Percentiles rank a stretch among this genome's conserved stretches.
These are phyloP conservation scores for Chelonoidis abingdonii DNA, from an alignment of 2,113 vertebrate genomes.

Conservation along the genomic window DNA sequence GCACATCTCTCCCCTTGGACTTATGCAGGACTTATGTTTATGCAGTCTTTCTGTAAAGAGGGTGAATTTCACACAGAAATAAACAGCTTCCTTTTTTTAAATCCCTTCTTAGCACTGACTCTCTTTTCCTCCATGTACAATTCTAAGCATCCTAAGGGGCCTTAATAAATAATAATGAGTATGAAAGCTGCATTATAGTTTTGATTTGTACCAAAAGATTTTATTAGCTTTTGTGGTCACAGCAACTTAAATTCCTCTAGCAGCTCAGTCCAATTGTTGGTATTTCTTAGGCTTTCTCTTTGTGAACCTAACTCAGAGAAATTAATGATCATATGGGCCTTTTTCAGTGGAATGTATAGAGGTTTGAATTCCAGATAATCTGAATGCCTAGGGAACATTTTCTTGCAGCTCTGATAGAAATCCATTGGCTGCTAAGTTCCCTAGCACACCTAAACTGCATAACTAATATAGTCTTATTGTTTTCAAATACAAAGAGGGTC, in stretches of 20 bases:
- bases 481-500: not conserved
- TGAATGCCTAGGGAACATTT: not conserved
- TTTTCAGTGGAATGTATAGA: not conserved
- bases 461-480: not conserved
- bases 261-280: not conserved
- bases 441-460: not conserved
- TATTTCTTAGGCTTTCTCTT: not conserved
- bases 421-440: not conserved
- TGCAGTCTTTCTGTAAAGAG: not conserved
- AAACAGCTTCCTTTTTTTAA: not conserved
- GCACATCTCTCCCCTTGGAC: not conserved
- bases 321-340: not conserved
- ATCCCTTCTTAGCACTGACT: not conserved
- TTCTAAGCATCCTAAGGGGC: not conserved
- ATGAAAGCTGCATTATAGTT: not conserved
- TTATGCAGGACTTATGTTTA: not conserved
- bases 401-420: not conserved
- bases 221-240: not conserved
- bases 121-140: not conserved
- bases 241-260: not conserved
- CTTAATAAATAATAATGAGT: not conserved
- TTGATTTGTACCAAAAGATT: not conserved
- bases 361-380: not conserved
- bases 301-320: not conserved
- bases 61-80: not conserved